Conservation (phyloP, 1,140 invertebrate species). For the Palaemon carinicauda region DNA sequence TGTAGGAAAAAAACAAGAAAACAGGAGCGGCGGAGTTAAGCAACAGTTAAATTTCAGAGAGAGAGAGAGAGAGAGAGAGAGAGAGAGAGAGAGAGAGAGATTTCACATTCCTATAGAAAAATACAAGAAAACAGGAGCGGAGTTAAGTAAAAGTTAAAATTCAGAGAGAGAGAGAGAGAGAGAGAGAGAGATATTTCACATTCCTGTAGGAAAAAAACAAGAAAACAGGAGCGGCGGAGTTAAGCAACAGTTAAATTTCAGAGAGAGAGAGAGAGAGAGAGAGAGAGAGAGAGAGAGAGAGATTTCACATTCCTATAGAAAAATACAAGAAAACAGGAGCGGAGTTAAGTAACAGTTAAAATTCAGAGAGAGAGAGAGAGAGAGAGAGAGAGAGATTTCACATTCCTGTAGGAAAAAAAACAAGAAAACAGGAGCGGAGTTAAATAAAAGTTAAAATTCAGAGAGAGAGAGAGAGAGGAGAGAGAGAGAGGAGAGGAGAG, state of each 20-base stretch:
- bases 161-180: background rate
- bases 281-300: background rate
- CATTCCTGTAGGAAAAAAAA: no score
- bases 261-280: background rate
- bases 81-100: background rate
- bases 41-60: background rate
- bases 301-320: no score
- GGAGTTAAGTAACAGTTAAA: background rate
- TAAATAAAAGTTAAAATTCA: background rate
- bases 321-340: background rate
- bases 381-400: no score
- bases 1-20: no score
- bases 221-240: background rate
- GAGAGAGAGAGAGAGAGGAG: background rate
- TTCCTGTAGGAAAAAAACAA: no score
- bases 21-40: background rate
- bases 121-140: background rate
- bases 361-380: background rate
- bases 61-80: background rate
- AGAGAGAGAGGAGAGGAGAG: background rate
- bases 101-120: no score
- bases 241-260: background rate
- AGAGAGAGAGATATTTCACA: no score
- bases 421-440: background rate
- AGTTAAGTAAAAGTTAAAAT: background rate